Evolutionary conservation across 2,797 vertebrate species (phyloP), one percentile per base, ranked within the genome.

Genomic region (Pseudopleuronectes americanus): DNA sequence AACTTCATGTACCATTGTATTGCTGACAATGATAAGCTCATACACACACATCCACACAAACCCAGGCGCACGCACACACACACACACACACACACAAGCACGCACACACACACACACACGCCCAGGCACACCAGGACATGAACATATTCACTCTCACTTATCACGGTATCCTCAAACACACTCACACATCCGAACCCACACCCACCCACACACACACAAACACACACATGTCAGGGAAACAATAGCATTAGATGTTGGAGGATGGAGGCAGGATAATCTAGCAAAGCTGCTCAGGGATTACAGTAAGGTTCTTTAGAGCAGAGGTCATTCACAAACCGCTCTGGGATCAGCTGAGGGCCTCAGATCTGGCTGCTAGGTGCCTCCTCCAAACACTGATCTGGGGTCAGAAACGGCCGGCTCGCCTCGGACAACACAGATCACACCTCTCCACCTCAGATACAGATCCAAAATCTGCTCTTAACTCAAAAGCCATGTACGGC

Each of bases 201-300:
- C 43, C 19, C 17, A 47, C 43, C 19, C 43, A 47, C 19, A 48
- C 47, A 48, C 47, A 48, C 47, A 48, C 19, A 48, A 19, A 48
- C 56, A 57, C 49, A 57, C 21, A 57, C 52, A 48, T 55, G 54
- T 28, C 74, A 84, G 77, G 76, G 63, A 89, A 90, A 94, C 93
- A 95, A 93, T 92, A 87, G 91, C 89, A 90, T 93, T 92, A 90
- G 84, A 88, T 79, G 56, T 84, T 91, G 84, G 83, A 89, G 92
- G 92, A 92, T 88, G 79, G 84, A 86, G 84, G 85, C 76, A 80
- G 89, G 91, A 93, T 95, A 93, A 95, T 93, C 94, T 90, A 72
- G 79, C 87, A 91, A 93, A 95, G 89, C 92, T 89, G 89, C 85
- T 90, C 87, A 80, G 86, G 90, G 92, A 93, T 95, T 95, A 94